phyloP scores from a whole-genome alignment of 2,888 invertebrate genomes.

The Drosophila monieri region DNA sequence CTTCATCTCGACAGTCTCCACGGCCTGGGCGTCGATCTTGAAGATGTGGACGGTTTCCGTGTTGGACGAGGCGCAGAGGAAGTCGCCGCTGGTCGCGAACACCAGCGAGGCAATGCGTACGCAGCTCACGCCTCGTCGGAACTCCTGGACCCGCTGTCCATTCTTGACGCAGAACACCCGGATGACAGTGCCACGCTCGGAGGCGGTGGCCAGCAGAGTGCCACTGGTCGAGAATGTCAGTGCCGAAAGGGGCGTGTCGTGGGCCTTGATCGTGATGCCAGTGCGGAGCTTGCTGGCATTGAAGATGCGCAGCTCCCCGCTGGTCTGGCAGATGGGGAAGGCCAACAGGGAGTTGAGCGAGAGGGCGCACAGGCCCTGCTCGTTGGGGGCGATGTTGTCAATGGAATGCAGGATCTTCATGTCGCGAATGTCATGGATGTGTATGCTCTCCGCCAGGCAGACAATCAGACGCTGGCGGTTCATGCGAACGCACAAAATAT shows the following conservation, averaged over 20 bases:
- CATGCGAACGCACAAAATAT: constrained; percentile 83
- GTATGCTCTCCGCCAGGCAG: constrained; percentile 82
- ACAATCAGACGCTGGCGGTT: constrained; percentile 83
- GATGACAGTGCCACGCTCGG: constrained; percentile 84
- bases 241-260: constrained; percentile 82
- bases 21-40: constrained; percentile 80
- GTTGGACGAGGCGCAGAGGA: constrained; percentile 83
- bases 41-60: constrained; percentile 84
- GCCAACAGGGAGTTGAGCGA: constrained; percentile 83
- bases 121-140: constrained; percentile 83
- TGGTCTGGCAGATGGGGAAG: constrained; percentile 80
- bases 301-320: constrained; percentile 82
- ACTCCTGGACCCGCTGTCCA: constrained; percentile 83
- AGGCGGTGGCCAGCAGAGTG: constrained; percentile 82
- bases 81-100: constrained; percentile 81
- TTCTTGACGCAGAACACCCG: constrained; percentile 84
- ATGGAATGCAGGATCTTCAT: constrained; percentile 84
- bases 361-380: constrained; percentile 81
- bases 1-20: constrained; percentile 80
- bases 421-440: constrained; percentile 84
- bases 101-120: constrained; percentile 83
- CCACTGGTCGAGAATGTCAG: constrained; percentile 83
- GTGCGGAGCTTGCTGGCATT: constrained; percentile 81
- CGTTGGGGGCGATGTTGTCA: constrained; percentile 81
- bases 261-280: constrained; percentile 82